Evolutionary conservation across 2,113 vertebrate genomes (phyloP).

Genomic region (Thamnaconus septentrionalis): DNA sequence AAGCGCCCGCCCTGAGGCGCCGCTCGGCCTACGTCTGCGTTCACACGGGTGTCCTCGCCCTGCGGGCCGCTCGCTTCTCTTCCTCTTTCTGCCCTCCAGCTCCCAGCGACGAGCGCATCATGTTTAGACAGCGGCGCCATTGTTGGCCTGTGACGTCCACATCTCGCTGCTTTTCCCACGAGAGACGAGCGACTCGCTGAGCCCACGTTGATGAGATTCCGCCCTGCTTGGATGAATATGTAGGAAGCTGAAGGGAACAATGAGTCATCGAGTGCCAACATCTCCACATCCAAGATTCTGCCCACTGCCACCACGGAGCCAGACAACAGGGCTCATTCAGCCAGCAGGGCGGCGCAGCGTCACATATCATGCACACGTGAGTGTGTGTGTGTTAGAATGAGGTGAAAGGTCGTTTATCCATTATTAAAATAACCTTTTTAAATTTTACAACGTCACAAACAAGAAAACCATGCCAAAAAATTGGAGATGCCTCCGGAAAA

Average conservation of each 20-base stretch:
- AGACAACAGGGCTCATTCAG: conserved; percentile 63
- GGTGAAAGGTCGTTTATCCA: too few relatives aligned
- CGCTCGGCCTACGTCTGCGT: conserved; percentile 28
- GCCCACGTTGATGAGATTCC: conserved; percentile 69
- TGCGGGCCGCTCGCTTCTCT: neutral
- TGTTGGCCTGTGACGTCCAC: conserved; percentile 53
- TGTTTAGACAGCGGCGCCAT: conserved; percentile 47
- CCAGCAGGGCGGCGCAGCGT: conserved; percentile 6
- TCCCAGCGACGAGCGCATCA: neutral
- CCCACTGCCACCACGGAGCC: conserved; percentile 38
- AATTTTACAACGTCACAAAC: too few relatives aligned
- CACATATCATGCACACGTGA: too few relatives aligned
- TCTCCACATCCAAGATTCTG: conserved; percentile 42
- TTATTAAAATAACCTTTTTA: too few relatives aligned
- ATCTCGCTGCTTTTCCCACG: conserved; percentile 57
- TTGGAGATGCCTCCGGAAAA: too few relatives aligned
- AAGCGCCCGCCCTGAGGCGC: conserved; percentile 22
- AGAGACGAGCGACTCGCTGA: conserved; percentile 55
- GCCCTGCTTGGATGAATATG: conserved; percentile 72
- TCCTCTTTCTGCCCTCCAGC: too few relatives aligned
- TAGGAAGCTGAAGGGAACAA: conserved; percentile 63
- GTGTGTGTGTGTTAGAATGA: too few relatives aligned
- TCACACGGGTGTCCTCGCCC: conserved; percentile 48
- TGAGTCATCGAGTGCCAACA: conserved; percentile 44
- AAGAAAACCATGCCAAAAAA: too few relatives aligned